Conservation (phyloP, 2,888 invertebrate genomes). For the Patella caerulea region DNA sequence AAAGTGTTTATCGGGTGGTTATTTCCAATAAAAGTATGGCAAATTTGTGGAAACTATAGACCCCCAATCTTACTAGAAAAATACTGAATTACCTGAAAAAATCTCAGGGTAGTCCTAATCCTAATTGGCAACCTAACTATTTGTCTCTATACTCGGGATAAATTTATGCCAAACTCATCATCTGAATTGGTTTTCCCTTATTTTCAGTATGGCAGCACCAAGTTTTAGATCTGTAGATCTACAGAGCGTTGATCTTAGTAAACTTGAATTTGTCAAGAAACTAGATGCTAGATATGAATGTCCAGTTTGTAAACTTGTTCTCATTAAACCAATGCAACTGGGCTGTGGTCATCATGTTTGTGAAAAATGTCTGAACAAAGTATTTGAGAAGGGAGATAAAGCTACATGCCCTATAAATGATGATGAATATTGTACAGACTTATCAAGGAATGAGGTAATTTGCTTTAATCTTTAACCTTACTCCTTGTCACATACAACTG, state of each 20-base stretch:
- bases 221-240: neutral
- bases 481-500: no score
- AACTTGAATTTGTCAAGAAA: neutral
- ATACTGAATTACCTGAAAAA: no score
- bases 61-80: no score
- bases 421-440: constrained; percentile 8
- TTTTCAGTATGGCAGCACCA: neutral
- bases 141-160: no score
- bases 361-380: constrained; percentile 34
- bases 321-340: neutral
- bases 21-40: no score
- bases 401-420: constrained; percentile 50
- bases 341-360: constrained; percentile 26
- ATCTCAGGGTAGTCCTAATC: no score
- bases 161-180: no score
- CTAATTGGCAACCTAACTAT: no score
- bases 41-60: no score
- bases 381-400: constrained; percentile 36
- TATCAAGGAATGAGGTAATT: neutral
- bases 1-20: no score
- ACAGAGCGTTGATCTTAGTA: neutral
- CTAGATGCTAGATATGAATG: neutral
- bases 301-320: neutral
- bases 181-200: no score
- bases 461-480: no score